Evolutionary conservation across 2,797 vertebrate species (phyloP).

Genomic region (Malacoctenus gilli): DNA sequence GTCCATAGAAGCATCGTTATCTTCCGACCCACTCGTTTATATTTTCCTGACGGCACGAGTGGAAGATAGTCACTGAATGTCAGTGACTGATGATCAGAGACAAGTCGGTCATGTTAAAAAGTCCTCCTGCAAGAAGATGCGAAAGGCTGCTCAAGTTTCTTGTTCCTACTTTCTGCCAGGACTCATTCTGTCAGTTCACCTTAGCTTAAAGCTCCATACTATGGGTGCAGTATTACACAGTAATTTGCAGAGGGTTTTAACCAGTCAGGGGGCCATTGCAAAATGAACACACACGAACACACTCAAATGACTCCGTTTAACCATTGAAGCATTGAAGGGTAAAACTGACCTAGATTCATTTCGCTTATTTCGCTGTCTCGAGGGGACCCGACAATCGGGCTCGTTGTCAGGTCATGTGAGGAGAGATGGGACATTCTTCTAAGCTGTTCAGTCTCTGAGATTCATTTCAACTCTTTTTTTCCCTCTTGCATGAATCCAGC

Average conservation of each 20-base stretch:
- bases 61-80: not conserved
- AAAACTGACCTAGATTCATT: constrained; percentile 75
- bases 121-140: not conserved
- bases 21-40: too few relatives aligned
- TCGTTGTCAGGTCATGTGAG: constrained; percentile 66
- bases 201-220: constrained; percentile 6
- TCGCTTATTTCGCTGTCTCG: constrained; percentile 28
- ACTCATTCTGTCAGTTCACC: constrained; percentile 29
- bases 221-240: constrained; percentile 16
- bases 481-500: constrained; percentile 10
- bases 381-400: constrained; percentile 17
- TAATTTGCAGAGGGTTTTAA: constrained; percentile 28
- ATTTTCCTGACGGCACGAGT: not conserved
- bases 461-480: constrained; percentile 28
- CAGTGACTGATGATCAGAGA: not conserved
- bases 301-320: constrained; percentile 56
- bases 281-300: constrained; percentile 48
- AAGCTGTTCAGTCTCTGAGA: constrained; percentile 7
- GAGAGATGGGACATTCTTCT: constrained; percentile 41
- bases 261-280: constrained; percentile 24
- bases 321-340: constrained; percentile 71
- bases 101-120: not conserved
- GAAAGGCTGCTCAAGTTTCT: not conserved
- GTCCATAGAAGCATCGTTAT: too few relatives aligned
- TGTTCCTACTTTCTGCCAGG: not conserved